Conservation (phyloP, 2,113 vertebrate genomes). For the Dolichallabes microphthalmus region DNA sequence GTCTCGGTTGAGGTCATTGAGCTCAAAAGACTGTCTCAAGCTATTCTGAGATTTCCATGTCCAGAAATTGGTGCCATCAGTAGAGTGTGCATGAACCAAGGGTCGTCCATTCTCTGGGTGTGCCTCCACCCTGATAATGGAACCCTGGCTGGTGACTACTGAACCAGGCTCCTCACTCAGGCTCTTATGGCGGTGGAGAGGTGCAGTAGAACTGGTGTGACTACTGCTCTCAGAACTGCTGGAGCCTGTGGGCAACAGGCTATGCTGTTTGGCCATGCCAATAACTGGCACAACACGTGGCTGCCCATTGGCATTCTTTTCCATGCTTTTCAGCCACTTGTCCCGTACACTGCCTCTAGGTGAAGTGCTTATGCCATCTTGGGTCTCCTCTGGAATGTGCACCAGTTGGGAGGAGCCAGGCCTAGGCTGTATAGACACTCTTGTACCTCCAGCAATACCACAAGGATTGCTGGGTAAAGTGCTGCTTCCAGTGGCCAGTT, state of each 20-base stretch:
- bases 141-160: constrained; percentile 17
- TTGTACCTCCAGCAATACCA: constrained; percentile 83
- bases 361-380: constrained; percentile 80
- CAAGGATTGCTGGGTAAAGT: constrained; percentile 83
- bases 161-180: constrained; percentile 78
- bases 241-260: constrained; percentile 87
- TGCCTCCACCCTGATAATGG: constrained; percentile 89
- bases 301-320: constrained; percentile 86
- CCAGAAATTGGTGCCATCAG: constrained; percentile 90
- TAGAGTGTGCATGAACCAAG: constrained; percentile 85
- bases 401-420: constrained; percentile 94
- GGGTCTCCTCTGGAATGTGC: constrained; percentile 95
- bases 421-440: constrained; percentile 88
- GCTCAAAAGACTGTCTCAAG: constrained; percentile 88
- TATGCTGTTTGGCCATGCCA: constrained; percentile 96
- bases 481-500: constrained; percentile 81
- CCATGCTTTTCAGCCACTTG: constrained; percentile 90
- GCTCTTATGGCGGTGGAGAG: constrained; percentile 76
- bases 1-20: constrained; percentile 91
- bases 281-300: constrained; percentile 95
- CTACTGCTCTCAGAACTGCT: constrained; percentile 82
- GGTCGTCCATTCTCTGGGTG: constrained; percentile 89
- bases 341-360: constrained; percentile 77
- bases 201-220: constrained; percentile 75
- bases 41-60: constrained; percentile 89